These are phyloP conservation scores for Lagocephalus sceleratus DNA, from an alignment of 2,797 vertebrate genomes.

Conservation along the genomic window DNA sequence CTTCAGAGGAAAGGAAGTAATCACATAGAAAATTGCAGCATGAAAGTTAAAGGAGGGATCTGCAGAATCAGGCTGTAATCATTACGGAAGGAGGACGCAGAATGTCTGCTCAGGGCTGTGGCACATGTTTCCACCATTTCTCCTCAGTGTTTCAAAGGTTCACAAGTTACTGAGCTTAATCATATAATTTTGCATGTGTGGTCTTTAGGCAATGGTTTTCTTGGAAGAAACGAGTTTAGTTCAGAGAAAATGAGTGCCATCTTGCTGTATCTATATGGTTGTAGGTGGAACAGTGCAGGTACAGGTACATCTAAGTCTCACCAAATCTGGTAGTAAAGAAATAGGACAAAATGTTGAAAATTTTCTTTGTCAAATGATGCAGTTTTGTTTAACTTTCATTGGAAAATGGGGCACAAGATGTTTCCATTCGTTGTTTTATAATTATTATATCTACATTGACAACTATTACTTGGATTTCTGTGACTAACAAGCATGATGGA, in stretches of 20 bases:
- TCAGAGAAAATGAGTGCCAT: conserved; percentile 28
- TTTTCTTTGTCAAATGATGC: too few relatives aligned
- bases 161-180: conserved; percentile 33
- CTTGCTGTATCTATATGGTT: neutral
- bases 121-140: conserved; percentile 28
- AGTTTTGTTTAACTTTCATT: too few relatives aligned
- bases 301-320: neutral
- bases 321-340: too few relatives aligned
- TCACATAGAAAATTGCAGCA: conserved; percentile 52
- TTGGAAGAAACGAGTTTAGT: conserved; percentile 24
- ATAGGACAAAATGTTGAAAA: too few relatives aligned
- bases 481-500: too few relatives aligned
- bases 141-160: conserved; percentile 38
- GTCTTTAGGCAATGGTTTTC: conserved; percentile 21
- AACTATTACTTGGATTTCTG: too few relatives aligned
- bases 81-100: conserved; percentile 38
- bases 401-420: too few relatives aligned
- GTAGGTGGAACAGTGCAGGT: neutral
- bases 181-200: conserved; percentile 32
- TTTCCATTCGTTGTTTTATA: too few relatives aligned
- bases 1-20: conserved; percentile 55
- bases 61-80: conserved; percentile 31
- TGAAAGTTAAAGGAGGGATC: conserved; percentile 35
- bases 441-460: too few relatives aligned
- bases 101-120: conserved; percentile 21